phyloP scores from a whole-genome alignment of 2,113 vertebrate genomes.

The Catagonus wagneri region DNA sequence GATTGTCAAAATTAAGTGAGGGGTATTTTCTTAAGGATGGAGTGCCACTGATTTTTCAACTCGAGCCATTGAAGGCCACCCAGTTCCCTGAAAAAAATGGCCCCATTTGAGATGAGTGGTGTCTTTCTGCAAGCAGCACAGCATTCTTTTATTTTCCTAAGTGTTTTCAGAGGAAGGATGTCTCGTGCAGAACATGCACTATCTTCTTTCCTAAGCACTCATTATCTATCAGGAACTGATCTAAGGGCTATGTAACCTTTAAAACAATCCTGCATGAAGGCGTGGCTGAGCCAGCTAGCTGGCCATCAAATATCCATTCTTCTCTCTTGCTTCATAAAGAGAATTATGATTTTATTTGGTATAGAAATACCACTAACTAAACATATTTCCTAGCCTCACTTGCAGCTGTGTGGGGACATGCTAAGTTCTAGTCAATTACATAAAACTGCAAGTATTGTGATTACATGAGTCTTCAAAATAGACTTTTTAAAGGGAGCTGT shows the following conservation, averaged over 20 bases:
- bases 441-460: background rate
- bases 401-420: background rate
- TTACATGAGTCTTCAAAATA: background rate
- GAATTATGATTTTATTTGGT: background rate
- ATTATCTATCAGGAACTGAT: background rate
- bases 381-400: background rate
- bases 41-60: background rate
- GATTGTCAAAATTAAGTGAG: background rate
- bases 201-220: constrained; percentile 22
- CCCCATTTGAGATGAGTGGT: background rate
- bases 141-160: background rate
- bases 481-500: background rate
- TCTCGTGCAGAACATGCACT: background rate
- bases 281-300: background rate
- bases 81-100: background rate
- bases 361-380: background rate
- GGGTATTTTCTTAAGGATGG: background rate
- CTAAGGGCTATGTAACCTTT: background rate
- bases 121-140: background rate
- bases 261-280: background rate
- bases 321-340: constrained; percentile 22
- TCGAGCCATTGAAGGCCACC: background rate
- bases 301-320: background rate
- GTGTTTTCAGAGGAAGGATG: background rate
- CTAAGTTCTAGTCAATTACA: background rate